Base-by-base conservation (phyloP, 2,113 vertebrate genomes). In the Hymenochirus boettgeri region DNA sequence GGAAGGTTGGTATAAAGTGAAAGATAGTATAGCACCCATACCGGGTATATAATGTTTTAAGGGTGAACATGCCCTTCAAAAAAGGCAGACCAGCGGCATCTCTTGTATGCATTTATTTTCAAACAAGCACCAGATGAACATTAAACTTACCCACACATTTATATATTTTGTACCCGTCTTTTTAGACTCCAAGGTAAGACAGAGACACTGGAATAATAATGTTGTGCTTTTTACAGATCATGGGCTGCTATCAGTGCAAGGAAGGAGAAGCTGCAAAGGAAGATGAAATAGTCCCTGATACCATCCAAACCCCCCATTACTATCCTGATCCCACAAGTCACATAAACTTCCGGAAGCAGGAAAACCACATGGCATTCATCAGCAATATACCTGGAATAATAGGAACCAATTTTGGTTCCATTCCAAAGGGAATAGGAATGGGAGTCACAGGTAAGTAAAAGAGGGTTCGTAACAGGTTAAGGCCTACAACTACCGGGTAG, bases 191-290 rank as follows among this genome's bases (percentile, higher is more conserved):
- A n/a, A n/a, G n/a, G n/a, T n/a, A n/a, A n/a, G n/a, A n/a, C n/a
- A n/a, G n/a, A n/a, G n/a, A n/a, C n/a, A n/a, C n/a, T n/a, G n/a
- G n/a, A n/a, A n/a, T n/a, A n/a, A n/a, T n/a, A n/a, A n/a, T n/a
- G n/a, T n/a, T n/a, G n/a, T n/a, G 12, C 6, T 21, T 50, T 48
- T 24, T 57, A 22, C 77, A 70, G 73, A 74, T 72, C 26, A 96
- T 96, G 93, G 92, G 93, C 86, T 94, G 93, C 80, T 78, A 83
- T 76, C 91, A 88, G 77, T 96, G 92, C 79, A 96, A 94, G 77
- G 89, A 90, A 80, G 83, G 76, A 72, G 87, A 83, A 77, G 47
- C 27, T 10, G 75, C 79, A 5, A 61, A 70, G 63, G 65, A 69
- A 12, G 69, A 69, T 66, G 46, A 70, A 51, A 71, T 55, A 60